Percentiles rank a stretch among this genome's conserved stretches.
Evolutionary conservation across 2,888 invertebrate species (phyloP).

Genomic region (Acanthacorydalis orientalis): DNA sequence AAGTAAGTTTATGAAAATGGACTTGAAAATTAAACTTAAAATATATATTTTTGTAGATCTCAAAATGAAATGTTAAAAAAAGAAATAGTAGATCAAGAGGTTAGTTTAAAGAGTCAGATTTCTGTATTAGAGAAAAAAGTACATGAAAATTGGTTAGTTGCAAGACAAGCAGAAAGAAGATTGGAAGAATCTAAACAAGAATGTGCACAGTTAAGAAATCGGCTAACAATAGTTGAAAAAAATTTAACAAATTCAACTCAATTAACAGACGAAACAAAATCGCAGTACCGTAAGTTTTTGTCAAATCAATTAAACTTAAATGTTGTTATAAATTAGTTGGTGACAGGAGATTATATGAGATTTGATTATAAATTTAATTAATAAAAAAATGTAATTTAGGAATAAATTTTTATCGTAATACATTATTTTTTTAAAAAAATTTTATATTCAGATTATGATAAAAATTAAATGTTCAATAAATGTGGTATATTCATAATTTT

Average conservation of each 20-base stretch:
- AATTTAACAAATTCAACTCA: slow-evolving; percentile 21
- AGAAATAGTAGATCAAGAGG: slow-evolving; percentile 76
- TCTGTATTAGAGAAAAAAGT: slow-evolving; percentile 66
- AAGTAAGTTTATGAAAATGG: slow-evolving; percentile 36
- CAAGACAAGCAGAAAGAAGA: slow-evolving; percentile 64
- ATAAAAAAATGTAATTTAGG: too few relatives aligned
- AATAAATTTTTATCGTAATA: too few relatives aligned
- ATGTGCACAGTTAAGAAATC: slow-evolving; percentile 44
- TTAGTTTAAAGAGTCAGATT: slow-evolving; percentile 48
- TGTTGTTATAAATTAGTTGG: too few relatives aligned
- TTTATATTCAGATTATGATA: too few relatives aligned
- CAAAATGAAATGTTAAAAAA: slow-evolving; percentile 49
- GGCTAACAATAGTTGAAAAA: slow-evolving; percentile 37
- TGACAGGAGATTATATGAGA: too few relatives aligned
- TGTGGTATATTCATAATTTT: neutral
- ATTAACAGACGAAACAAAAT: slow-evolving; percentile 26
- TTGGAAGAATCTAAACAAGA: slow-evolving; percentile 66
- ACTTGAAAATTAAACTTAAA: neutral
- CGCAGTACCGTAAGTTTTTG: slow-evolving; percentile 30
- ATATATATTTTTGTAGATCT: slow-evolving; percentile 21
- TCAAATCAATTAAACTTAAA: too few relatives aligned
- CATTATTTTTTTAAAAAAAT: too few relatives aligned
- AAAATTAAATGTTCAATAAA: neutral
- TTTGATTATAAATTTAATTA: too few relatives aligned
- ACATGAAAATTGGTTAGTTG: slow-evolving; percentile 73